These are phyloP conservation scores for Oscheius sp. DNA, from an alignment of 2,888 invertebrate species.

Conservation along the genomic window DNA sequence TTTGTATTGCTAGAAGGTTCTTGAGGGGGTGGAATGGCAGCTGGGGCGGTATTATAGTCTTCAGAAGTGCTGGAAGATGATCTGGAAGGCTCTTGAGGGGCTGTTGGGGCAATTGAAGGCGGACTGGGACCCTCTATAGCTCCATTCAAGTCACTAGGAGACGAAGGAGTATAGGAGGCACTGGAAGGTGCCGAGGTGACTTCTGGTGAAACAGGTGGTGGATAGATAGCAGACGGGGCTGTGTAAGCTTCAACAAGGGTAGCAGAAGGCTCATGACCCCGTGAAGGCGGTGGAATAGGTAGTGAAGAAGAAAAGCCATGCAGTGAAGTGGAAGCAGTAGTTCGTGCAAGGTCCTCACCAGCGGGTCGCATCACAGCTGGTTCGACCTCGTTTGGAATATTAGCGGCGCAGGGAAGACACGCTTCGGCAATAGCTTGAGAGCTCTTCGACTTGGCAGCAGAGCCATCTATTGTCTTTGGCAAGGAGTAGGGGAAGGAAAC, in stretches of 20 bases:
- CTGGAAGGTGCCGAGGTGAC: background rate
- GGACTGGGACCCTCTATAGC: background rate
- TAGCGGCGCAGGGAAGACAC: constrained; percentile 2
- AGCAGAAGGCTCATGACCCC: background rate
- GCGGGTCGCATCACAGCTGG: background rate
- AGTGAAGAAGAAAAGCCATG: background rate
- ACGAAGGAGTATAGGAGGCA: background rate
- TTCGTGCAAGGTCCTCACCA: background rate
- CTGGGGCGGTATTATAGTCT: background rate
- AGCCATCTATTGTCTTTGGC: background rate
- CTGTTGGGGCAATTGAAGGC: background rate
- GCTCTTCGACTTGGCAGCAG: constrained; percentile 9
- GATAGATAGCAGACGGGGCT: background rate
- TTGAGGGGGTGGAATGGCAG: background rate
- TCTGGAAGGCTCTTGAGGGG: background rate
- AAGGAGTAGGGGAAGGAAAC: constrained; percentile 3
- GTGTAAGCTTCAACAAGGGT: background rate
- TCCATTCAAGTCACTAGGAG: background rate
- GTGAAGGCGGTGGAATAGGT: background rate
- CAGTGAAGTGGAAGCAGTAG: background rate
- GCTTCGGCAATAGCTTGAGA: background rate
- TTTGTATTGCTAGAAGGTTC: background rate
- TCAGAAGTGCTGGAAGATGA: background rate
- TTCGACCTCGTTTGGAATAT: background rate
- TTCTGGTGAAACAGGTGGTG: background rate